Base-by-base conservation (phyloP, 1,140 invertebrate species). In the Drosophila ercepeae region DNA sequence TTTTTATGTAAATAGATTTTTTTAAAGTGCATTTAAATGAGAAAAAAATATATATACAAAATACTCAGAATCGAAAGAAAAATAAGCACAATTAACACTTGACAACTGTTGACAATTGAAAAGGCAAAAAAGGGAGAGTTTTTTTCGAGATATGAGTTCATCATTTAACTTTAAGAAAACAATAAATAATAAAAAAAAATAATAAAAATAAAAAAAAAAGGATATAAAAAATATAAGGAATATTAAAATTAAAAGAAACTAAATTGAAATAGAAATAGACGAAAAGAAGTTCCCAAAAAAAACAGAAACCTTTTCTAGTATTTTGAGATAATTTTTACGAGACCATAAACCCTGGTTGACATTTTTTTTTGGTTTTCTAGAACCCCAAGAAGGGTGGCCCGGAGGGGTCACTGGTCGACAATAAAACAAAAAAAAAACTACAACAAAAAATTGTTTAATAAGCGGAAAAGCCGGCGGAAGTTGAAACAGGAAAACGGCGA, bases 401-500 rank as follows among this genome's bases (percentile, higher is more conserved):
- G 9, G 29, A 32, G 29, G 19, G 32, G 39, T 75, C 42, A 49
- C 50, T 60, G 36, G 51, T 73, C 25, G 42, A 39, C 36, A 4
- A 16, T 16, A 41, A 7, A 14, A 16, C 3, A 16, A 16, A 13
- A 41, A 14, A 13, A n/a, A 9, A 41, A 59, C 7, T 6, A 27
- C 25, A 32, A 25, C 19, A 36, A 53, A 46, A 27, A 82, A 76
- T 21, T 63, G 55, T 76, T 81, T 82, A 77, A 68, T 77, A 59
- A 70, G 78, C 78, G 78, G 73, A 73, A 81, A 81, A 81, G 78
- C 57, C 55, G 59, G 41, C 78, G 78, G 78, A 81, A 81, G 72
- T 81, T 58, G 50, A 50, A 64, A 72, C 44, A 51, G 45, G 54
- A 42, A 42, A 42, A 16, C 14, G 9, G 13, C 36, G 13, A 39